Evolutionary conservation across 2,888 invertebrate genomes (phyloP).

Genomic region (Catocala sponsa): DNA sequence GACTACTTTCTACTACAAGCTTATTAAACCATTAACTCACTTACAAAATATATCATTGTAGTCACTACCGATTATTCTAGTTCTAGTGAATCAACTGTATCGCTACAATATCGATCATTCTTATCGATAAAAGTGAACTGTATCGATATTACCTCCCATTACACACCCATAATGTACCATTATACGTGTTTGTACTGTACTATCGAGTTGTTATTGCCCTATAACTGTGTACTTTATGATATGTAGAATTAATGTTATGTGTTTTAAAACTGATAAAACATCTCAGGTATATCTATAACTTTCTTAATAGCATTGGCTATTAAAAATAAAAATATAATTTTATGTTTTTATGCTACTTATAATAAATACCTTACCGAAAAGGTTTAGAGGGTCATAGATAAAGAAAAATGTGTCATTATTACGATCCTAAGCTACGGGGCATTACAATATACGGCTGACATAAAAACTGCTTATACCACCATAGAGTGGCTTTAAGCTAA

Average conservation of each 20-base stretch:
- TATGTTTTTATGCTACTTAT: constrained; percentile 31
- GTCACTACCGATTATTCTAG: constrained; percentile 64
- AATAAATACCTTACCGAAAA: constrained; percentile 12
- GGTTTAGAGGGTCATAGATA: constrained; percentile 8
- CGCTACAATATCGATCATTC: constrained; percentile 65
- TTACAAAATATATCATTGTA: constrained; percentile 75
- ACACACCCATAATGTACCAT: constrained; percentile 41
- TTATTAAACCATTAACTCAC: constrained; percentile 76
- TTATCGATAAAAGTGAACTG: constrained; percentile 77
- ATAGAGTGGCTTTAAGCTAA: constrained; percentile 6
- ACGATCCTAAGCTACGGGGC: constrained; percentile 15
- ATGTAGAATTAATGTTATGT: constrained; percentile 25
- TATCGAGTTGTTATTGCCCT: constrained; percentile 51
- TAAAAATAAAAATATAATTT: constrained; percentile 19
- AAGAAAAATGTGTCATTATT: constrained; percentile 4
- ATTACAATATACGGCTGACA: constrained; percentile 17
- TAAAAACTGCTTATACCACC: constrained; percentile 11
- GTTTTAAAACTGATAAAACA: constrained; percentile 34
- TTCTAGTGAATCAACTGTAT: constrained; percentile 71
- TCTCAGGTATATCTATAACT: constrained; percentile 23
- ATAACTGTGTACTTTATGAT: constrained; percentile 46
- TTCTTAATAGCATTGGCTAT: constrained; percentile 23
- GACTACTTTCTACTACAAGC: constrained; percentile 73
- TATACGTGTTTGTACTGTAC: constrained; percentile 39
- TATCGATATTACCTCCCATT: constrained; percentile 56